These are phyloP conservation scores for Orthosia incerta DNA, from an alignment of 2,888 invertebrate species.

Conservation along the genomic window DNA sequence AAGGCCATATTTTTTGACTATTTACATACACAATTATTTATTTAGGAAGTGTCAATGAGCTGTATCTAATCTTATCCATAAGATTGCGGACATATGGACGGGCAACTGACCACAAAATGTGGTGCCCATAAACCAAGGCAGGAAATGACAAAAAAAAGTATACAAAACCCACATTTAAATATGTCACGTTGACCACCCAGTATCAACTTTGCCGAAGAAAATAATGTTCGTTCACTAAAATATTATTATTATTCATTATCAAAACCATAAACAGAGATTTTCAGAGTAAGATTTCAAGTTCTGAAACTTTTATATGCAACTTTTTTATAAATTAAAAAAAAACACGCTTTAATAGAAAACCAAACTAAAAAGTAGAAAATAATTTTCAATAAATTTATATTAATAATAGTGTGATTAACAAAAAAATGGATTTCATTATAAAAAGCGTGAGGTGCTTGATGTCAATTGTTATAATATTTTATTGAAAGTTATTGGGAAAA, in stretches of 20 bases:
- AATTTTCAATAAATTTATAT: no score
- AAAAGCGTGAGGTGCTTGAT: no score
- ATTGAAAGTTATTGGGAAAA: no score
- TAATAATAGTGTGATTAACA: no score
- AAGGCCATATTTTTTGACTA: constrained; percentile 8
- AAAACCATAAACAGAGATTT: background rate
- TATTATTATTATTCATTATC: no score
- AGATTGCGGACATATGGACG: constrained; percentile 21
- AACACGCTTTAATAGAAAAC: no score
- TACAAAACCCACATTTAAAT: constrained; percentile 10
- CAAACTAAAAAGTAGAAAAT: no score
- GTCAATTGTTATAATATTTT: no score
- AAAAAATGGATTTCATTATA: no score
- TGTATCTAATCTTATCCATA: constrained; percentile 40
- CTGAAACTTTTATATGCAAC: background rate
- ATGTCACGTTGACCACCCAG: constrained; percentile 46
- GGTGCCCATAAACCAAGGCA: constrained; percentile 17
- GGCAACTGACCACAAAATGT: constrained; percentile 25
- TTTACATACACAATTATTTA: constrained; percentile 37
- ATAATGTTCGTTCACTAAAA: background rate
- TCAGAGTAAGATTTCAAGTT: background rate
- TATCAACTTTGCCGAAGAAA: background rate
- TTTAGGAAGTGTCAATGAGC: constrained; percentile 38
- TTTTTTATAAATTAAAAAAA: no score
- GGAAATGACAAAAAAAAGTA: constrained; percentile 42